Percentiles rank a stretch among this genome's conserved stretches.
Conservation (phyloP, 1,140 invertebrate species). For the Diorhabda sublineata region DNA sequence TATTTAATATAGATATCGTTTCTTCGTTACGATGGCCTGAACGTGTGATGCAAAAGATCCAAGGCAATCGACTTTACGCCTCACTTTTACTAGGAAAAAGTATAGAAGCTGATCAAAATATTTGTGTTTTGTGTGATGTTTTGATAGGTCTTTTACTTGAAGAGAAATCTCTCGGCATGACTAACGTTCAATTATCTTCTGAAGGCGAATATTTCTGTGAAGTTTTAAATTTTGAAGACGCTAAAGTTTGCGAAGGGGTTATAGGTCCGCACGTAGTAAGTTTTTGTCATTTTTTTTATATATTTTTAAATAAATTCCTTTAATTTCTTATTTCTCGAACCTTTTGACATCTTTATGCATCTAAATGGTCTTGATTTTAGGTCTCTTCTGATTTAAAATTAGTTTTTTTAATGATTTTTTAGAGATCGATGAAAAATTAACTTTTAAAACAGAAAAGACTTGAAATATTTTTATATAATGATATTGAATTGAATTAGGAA, state of each 20-base stretch:
- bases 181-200: constrained; percentile 1
- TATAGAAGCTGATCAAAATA: neutral
- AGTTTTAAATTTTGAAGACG: neutral
- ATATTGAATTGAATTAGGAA: too few species aligned
- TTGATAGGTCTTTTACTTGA: neutral
- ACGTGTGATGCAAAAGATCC: neutral
- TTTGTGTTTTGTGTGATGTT: neutral
- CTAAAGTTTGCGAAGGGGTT: neutral
- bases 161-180: neutral
- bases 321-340: neutral
- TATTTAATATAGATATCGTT: neutral
- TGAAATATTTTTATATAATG: too few species aligned
- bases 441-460: too few species aligned
- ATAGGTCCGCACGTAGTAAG: neutral
- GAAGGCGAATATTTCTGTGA: neutral
- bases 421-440: too few species aligned
- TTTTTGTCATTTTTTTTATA: neutral
- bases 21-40: neutral
- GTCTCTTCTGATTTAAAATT: too few species aligned
- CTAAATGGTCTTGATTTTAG: too few species aligned
- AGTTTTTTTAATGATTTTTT: too few species aligned
- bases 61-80: neutral
- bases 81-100: neutral
- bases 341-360: too few species aligned
- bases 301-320: neutral